Percentiles rank a stretch among this genome's conserved stretches.
phyloP scores from a whole-genome alignment of 2,888 invertebrate genomes.

The Acronicta psi region DNA sequence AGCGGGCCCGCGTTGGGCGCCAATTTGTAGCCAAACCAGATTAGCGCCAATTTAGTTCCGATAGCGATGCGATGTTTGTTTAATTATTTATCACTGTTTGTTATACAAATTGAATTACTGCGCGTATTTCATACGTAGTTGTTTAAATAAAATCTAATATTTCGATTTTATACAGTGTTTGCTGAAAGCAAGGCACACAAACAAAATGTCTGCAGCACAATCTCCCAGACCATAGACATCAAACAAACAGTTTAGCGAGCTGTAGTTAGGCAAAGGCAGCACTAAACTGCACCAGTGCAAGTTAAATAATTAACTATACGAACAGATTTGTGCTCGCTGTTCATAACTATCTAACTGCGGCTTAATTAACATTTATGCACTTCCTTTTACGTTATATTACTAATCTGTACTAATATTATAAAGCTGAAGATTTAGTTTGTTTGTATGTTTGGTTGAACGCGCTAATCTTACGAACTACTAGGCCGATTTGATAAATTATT shows the following conservation, averaged over 20 bases:
- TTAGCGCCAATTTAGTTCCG: conserved; percentile 61
- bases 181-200: no score
- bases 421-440: no score
- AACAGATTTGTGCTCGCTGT: conserved; percentile 53
- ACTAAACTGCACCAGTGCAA: conserved; percentile 50
- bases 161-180: conserved; percentile 8
- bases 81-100: conserved; percentile 57
- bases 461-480: no score
- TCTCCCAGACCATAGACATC: conserved; percentile 1
- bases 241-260: conserved; percentile 19
- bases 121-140: conserved; percentile 37
- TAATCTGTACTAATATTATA: no score
- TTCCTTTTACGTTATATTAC: conserved; percentile 3
- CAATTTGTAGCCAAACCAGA: conserved; percentile 64
- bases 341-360: conserved; percentile 39
- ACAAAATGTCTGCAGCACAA: neutral
- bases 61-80: conserved; percentile 52
- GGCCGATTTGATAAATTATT: no score
- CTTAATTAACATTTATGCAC: conserved; percentile 30
- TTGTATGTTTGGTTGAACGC: no score
- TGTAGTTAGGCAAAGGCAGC: conserved; percentile 10
- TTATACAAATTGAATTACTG: conserved; percentile 53
- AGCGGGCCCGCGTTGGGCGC: conserved; percentile 56
- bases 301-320: conserved; percentile 56
- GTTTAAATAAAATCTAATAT: conserved; percentile 43